Conservation (phyloP, 2,113 vertebrate species). For the Glaucidium brasilianum region DNA sequence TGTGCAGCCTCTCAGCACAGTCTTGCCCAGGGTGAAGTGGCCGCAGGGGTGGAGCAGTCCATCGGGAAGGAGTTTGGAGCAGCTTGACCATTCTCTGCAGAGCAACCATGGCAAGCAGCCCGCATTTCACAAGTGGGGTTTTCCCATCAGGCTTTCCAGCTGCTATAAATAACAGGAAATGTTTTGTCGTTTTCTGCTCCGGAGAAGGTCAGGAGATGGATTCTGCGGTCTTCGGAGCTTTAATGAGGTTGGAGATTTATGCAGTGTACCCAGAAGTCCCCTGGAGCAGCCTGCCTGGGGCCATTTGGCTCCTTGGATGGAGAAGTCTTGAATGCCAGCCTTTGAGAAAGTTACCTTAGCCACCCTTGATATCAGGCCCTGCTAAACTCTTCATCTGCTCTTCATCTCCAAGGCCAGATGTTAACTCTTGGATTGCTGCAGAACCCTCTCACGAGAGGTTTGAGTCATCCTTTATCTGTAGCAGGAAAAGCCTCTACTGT, state of each 20-base stretch:
- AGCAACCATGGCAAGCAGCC: slow-evolving; percentile 1
- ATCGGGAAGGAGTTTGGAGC: not conserved
- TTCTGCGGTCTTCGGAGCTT: slow-evolving; percentile 19
- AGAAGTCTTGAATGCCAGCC: not conserved
- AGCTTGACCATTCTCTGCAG: not conserved
- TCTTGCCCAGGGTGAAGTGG: not conserved
- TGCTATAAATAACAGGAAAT: slow-evolving; percentile 67
- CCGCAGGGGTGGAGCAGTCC: not conserved
- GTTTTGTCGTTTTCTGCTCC: slow-evolving; percentile 10
- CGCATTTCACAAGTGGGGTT: slow-evolving; percentile 46
- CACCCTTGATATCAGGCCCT: not conserved
- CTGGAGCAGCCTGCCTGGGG: not conserved
- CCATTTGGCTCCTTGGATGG: not conserved
- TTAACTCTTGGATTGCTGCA: not conserved
- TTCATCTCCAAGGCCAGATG: not conserved
- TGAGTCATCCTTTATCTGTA: not conserved
- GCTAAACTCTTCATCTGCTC: not conserved
- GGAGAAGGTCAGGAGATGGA: slow-evolving; percentile 38
- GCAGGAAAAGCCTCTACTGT: not conserved
- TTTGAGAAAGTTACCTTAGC: slow-evolving; percentile 12
- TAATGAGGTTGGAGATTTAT: slow-evolving; percentile 24
- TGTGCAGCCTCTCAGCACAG: rapidly evolving
- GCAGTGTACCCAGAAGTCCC: not conserved
- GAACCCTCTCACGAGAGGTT: rapidly evolving
- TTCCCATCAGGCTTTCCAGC: slow-evolving; percentile 63